Base-by-base conservation (phyloP, 2,888 invertebrate genomes). In the Drosophila nr. fundita region DNA sequence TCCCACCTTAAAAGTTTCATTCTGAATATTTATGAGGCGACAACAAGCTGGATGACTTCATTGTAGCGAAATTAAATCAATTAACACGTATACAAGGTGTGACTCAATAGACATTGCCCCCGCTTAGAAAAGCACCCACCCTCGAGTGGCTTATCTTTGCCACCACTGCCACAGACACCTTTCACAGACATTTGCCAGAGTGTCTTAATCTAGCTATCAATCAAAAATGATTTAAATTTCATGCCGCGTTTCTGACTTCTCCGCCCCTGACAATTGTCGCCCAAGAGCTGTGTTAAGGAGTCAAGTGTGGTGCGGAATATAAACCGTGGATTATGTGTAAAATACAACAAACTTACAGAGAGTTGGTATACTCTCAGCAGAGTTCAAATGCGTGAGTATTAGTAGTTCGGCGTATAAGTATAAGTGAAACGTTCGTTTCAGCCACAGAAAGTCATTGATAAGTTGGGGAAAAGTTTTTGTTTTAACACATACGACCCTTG, bases 191-290 rank as follows among this genome's bases (percentile, higher is more conserved):
- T 21, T 38, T 6, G 30, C 63, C 64, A 64, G 52, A 36, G 73
- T 24, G 65, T 67, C 40, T 24, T 91, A 90, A 91, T 91, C 91
- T 83, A 62, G 80, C 90, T 88, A 91, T 91, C 91, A 90, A 91
- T 91, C 91, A 90, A 90, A 90, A 91, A 85, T 91, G 85, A 91
- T 91, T 91, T 90, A 82, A 91, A 90, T 90, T 91, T 86, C 83
- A 83, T 83, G 80, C 82, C 78, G 80, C 81, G 79, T 80, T 67
- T 69, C 84, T 69, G 15, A 45, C 54, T 38, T 18, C 18, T 4
- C 38, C 55, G 1, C 32, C 27, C 0, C n/a, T 4, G 30, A 50
- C 21, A 49, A 15, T 42, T 45, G 48, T 38, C 42, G 10, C 59
- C 68, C 40, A 57, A 30, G 58, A 30, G 15, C 45, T 27, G 15